Evolutionary conservation across 2,888 invertebrate species (phyloP), one percentile per base, ranked within the genome.

Genomic region (Ochlodes sylvanus): DNA sequence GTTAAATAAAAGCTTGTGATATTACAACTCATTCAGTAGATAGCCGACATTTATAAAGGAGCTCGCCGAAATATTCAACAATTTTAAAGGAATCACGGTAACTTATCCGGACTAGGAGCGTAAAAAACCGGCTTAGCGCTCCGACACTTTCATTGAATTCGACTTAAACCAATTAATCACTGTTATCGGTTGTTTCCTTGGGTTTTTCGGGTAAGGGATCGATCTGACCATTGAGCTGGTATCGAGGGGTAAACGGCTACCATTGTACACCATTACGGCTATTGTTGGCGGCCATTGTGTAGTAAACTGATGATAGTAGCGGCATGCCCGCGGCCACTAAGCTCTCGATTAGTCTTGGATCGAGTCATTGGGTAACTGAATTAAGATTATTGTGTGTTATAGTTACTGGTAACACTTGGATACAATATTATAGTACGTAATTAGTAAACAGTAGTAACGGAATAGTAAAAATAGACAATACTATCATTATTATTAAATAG

Each of bases 81-180:
- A n/a, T 12, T 47, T 38, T 58, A 38, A 44, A 56, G 50, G 61
- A 55, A 60, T 56, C 55, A 66, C 50, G 64, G 56, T 14, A 55
- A 56, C 69, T 69, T 66, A 63, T 62, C 63, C 63, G 7, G n/a
- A n/a, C n/a, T n/a, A n/a, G n/a, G n/a, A 41, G 32, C 63, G 42
- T 65, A 84, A 85, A 84, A 85, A 84, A 83, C 71, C 73, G 76
- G 79, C 77, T 77, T 76, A 71, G 75, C 80, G 77, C 82, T 79
- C 85, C 80, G 78, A 77, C 73, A 80, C 83, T 87, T 90, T 87
- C 90, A 92, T 92, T 92, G 92, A 92, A 90, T 87, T 86, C 86
- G 83, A 84, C 87, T 92, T 89, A 86, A 87, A 85, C 86, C 92
- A 89, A 92, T 93, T 92, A 92, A 93, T 93, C 92, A 93, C 89